Conservation (phyloP, 2,113 vertebrate genomes). For the Trematomus loennbergii region DNA sequence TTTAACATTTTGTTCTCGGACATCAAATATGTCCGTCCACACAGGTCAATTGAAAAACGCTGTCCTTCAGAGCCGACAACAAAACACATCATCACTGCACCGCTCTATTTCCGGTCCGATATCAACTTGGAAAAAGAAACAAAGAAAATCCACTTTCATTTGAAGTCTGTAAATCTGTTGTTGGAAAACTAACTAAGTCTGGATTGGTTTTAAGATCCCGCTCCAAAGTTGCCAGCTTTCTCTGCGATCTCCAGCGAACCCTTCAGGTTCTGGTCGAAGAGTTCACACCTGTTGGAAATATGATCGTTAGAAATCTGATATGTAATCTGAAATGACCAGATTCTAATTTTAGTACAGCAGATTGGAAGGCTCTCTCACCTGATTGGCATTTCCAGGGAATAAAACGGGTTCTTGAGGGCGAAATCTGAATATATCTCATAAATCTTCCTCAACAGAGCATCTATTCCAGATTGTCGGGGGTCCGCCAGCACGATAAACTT, state of each 20-base stretch:
- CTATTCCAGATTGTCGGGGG: slow-evolving; percentile 93
- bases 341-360: not conserved
- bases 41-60: too few species aligned
- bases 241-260: slow-evolving; percentile 93
- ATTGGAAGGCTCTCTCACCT: slow-evolving; percentile 82
- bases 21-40: too few species aligned
- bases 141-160: not conserved
- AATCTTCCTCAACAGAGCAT: slow-evolving; percentile 93
- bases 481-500: slow-evolving; percentile 97
- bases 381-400: slow-evolving; percentile 99
- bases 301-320: not conserved
- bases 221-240: slow-evolving; percentile 94
- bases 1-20: too few species aligned
- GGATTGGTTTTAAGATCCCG: slow-evolving; percentile 83
- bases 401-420: slow-evolving; percentile 98
- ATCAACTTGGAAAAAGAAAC: not conserved
- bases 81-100: too few species aligned
- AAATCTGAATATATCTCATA: slow-evolving; percentile 99
- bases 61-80: too few species aligned
- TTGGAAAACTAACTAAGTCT: not conserved
- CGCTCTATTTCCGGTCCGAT: not conserved
- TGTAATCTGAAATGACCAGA: not conserved
- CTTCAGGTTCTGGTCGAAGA: slow-evolving; percentile 98
- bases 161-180: not conserved
- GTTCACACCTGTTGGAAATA: slow-evolving; percentile 88